Evolutionary conservation across 2,797 vertebrate species (phyloP), one percentile per base, ranked within the genome.

Genomic region (Acomys russatus): DNA sequence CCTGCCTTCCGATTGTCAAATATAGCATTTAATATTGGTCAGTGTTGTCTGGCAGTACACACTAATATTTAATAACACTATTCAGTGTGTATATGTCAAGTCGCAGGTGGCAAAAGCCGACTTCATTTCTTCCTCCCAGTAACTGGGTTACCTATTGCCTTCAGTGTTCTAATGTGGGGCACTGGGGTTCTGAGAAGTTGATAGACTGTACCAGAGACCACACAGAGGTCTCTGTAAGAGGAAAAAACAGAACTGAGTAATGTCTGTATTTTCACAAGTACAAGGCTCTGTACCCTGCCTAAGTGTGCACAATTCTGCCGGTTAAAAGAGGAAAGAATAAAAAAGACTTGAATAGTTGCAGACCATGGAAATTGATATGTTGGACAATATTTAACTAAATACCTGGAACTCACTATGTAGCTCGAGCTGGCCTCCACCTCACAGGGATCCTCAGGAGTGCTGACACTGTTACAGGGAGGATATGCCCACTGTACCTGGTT

Each of bases 361-460:
- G 70, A 93, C 63, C 64, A 35, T 7, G 15, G 73, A 30, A 90
- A 84, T 79, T 88, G 88, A 63, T 84, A 87, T 88, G 86, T 64
- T 35, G 68, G 76, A 33, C 80, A 97, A 94, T 95, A 90, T 96
- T 96, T 96, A 96, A 96, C 90, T 78, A 94, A 90, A 5, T 82
- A 90, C 68, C 68, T 44, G 86, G 70, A 88, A 74, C 54, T 61
- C 23, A 2, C 15, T 20, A 30, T 38, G 54, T 33, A 74, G 70
- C 54, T 63, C 59, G 64, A 25, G 59, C 44, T 51, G 30, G 73
- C 56, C 88, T 77, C 7, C 0, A 30, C 6, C 38, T 77, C 73
- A 5, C 20, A 17, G 56, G 20, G 25, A 30, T 33, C 18, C 22
- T 88, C 85, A 61, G 54, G 54, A 74, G 25, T 33, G 86, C 56